phyloP scores from a whole-genome alignment of 1,140 invertebrate species.

The Cryptotermes secundus region DNA sequence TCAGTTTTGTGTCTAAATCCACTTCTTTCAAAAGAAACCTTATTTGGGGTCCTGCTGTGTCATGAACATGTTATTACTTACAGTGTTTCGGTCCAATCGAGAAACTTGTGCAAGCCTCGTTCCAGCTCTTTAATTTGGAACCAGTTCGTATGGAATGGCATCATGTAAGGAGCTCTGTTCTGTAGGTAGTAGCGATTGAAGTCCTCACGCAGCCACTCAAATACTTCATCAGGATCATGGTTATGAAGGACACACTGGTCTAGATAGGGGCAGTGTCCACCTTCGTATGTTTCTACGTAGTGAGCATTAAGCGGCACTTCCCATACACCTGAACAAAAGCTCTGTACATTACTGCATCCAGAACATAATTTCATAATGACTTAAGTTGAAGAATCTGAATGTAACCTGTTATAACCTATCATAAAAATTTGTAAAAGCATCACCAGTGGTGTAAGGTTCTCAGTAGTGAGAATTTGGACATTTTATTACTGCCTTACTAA shows the following conservation, averaged over 20 bases:
- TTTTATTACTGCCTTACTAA: no score
- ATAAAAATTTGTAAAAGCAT: no score
- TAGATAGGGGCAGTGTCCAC: conserved; percentile 88
- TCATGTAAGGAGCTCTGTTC: conserved; percentile 89
- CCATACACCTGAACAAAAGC: conserved; percentile 71
- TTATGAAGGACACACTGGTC: conserved; percentile 93
- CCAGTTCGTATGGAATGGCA: conserved; percentile 94
- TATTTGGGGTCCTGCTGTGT: no score
- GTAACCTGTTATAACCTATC: no score
- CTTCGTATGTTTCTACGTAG: conserved; percentile 84
- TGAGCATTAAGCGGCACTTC: conserved; percentile 92
- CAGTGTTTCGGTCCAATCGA: conserved; percentile 76
- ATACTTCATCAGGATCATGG: conserved; percentile 80
- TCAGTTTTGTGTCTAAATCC: no score
- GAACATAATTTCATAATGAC: no score
- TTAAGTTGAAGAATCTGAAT: no score
- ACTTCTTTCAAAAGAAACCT: no score
- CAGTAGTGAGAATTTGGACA: no score
- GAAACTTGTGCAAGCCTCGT: conserved; percentile 79
- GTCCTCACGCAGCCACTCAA: conserved; percentile 90
- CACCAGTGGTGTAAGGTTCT: no score
- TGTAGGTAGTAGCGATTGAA: conserved; percentile 83
- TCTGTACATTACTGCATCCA: no score
- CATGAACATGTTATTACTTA: conserved; percentile 53
- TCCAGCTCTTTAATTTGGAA: conserved; percentile 88